A percentile compares a stretch with the other conserved stretches of the same genome.
Evolutionary conservation across 2,888 invertebrate genomes (phyloP).

Genomic region (Eledona agricola): DNA sequence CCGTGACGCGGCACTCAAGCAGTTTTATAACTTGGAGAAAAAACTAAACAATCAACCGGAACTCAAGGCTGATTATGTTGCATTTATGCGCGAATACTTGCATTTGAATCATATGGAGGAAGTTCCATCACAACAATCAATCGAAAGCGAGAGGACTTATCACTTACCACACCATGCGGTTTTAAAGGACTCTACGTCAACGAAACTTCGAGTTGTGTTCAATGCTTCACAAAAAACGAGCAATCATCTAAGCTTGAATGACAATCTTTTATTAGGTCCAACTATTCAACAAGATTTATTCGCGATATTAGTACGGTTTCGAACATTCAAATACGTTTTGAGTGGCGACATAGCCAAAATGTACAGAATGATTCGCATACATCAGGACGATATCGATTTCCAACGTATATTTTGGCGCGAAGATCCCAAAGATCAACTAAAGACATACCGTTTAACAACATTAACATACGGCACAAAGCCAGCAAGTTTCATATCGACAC

Average conservation of each 20-base stretch:
- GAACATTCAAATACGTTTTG: conserved; percentile 43
- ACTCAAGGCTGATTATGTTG: no score
- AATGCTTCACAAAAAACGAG: conserved; percentile 16
- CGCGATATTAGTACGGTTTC: conserved; percentile 10
- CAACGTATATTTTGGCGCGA: conserved; percentile 47
- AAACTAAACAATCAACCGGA: no score
- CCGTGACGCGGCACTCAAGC: no score
- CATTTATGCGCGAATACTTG: no score
- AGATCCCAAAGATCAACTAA: conserved; percentile 30
- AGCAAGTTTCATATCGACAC: conserved; percentile 44
- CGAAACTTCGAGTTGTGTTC: conserved; percentile 17
- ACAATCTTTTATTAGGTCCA: conserved; percentile 14
- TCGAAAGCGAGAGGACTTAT: no score
- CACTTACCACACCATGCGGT: no score
- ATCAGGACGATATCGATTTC: conserved; percentile 41
- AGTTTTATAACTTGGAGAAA: no score
- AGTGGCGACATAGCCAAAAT: conserved; percentile 51
- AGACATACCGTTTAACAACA: conserved; percentile 39
- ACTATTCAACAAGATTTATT: conserved; percentile 10
- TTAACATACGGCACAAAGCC: conserved; percentile 44
- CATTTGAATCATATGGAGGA: no score
- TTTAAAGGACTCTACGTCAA: no score
- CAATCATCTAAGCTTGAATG: conserved; percentile 10
- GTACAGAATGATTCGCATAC: conserved; percentile 48
- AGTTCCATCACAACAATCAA: no score